phyloP scores from a whole-genome alignment of 2,113 vertebrate species.

The Seriola rivoliana region DNA sequence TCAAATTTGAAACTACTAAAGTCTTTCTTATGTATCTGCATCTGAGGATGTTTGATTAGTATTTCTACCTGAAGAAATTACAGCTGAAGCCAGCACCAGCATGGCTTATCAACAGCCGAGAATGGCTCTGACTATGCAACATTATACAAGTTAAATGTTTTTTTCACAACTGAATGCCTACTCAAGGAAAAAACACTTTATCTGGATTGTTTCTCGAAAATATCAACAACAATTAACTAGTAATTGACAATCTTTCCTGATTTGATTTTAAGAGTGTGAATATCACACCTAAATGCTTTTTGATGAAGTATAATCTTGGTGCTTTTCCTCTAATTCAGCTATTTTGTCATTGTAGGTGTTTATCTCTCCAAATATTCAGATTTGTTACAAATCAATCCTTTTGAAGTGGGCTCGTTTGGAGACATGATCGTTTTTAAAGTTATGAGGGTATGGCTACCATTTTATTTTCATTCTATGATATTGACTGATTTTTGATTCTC shows the following conservation, averaged over 20 bases:
- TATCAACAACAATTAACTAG: not conserved
- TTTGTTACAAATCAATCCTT: constrained; percentile 94
- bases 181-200: not conserved
- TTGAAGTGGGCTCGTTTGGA: constrained; percentile 89
- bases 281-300: not conserved
- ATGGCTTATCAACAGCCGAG: constrained; percentile 12
- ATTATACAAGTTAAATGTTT: not conserved
- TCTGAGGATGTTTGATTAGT: not conserved
- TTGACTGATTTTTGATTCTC: not conserved
- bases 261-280: not conserved
- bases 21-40: not conserved
- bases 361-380: constrained; percentile 95
- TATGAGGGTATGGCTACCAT: constrained; percentile 89
- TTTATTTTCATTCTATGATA: not conserved
- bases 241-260: not conserved
- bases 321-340: constrained; percentile 12
- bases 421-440: constrained; percentile 96
- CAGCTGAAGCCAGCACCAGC: not conserved
- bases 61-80: constrained; percentile 15
- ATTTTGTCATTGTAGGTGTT: constrained; percentile 84
- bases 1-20: not conserved
- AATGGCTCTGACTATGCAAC: not conserved
- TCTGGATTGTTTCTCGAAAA: not conserved
- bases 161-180: not conserved
- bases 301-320: not conserved